phyloP scores from a whole-genome alignment of 2,797 vertebrate genomes.

The Trichosurus vulpecula region DNA sequence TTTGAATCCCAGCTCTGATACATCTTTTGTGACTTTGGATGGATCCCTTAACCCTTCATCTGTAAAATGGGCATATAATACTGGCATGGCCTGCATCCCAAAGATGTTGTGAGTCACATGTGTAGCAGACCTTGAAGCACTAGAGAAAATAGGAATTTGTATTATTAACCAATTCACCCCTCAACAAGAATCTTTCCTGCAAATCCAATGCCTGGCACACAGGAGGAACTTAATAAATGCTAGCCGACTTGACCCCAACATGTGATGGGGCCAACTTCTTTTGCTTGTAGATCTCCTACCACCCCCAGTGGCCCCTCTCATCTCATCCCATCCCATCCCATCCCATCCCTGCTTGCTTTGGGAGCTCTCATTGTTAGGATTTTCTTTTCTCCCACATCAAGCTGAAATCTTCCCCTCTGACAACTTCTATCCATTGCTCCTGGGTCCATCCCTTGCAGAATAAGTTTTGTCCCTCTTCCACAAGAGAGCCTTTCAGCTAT shows the following conservation, averaged over 20 bases:
- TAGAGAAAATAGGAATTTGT: not conserved
- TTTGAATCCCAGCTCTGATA: not conserved
- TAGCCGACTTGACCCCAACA: not conserved
- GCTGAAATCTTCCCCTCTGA: too few relatives aligned
- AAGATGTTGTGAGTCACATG: not conserved
- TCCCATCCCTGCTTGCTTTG: not conserved
- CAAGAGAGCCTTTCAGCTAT: not conserved
- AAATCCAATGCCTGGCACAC: not conserved
- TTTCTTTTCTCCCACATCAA: not conserved
- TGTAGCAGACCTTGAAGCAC: not conserved
- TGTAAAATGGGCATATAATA: not conserved
- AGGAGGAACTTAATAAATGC: not conserved
- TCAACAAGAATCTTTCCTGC: not conserved
- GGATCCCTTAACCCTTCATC: not conserved
- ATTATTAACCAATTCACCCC: not conserved
- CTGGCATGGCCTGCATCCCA: not conserved
- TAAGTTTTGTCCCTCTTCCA: not conserved
- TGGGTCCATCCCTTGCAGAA: not conserved
- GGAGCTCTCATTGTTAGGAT: not conserved
- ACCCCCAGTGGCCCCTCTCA: not conserved
- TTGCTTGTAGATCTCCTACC: not conserved
- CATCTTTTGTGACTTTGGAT: not conserved
- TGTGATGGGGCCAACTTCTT: not conserved
- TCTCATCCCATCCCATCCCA: too few relatives aligned
- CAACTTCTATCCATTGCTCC: not conserved